Percentiles rank a stretch among this genome's conserved stretches.
Evolutionary conservation across 2,888 invertebrate species (phyloP).

Genomic region (Andrena camellia): DNA sequence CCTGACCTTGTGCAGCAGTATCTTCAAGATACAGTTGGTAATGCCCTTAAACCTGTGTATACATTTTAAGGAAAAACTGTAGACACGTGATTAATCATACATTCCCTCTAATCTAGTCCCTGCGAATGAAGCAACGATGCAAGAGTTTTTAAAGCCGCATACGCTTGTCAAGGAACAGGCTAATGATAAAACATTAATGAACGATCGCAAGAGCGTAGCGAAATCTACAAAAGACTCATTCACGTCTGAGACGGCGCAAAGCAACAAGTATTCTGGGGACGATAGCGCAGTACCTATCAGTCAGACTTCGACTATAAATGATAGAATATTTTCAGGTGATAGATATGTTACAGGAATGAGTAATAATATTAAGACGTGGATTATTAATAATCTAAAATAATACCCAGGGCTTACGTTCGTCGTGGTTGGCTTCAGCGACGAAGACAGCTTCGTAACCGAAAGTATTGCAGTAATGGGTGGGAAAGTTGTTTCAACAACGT

Average conservation of each 20-base stretch:
- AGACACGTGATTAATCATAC: not conserved
- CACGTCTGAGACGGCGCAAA: constrained; percentile 3
- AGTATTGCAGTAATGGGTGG: constrained; percentile 87
- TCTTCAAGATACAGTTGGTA: constrained; percentile 70
- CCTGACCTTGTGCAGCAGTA: constrained; percentile 80
- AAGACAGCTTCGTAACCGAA: constrained; percentile 83
- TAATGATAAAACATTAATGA: constrained; percentile 8
- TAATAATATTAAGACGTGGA: not conserved
- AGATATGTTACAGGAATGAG: too few species aligned
- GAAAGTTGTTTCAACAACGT: constrained; percentile 85
- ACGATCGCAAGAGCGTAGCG: not conserved
- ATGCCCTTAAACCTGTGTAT: not conserved
- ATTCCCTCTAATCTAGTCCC: constrained; percentile 25
- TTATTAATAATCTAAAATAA: constrained; percentile 14
- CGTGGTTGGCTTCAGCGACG: constrained; percentile 85
- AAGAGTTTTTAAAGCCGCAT: constrained; percentile 62
- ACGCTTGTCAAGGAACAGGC: constrained; percentile 9
- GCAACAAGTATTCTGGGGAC: constrained; percentile 41
- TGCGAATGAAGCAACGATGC: constrained; percentile 61
- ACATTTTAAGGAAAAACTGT: not conserved
- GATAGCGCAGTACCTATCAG: constrained; percentile 78
- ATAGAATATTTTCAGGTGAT: constrained; percentile 77
- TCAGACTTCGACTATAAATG: constrained; percentile 70
- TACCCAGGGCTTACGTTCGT: constrained; percentile 82
- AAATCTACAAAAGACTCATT: not conserved